A percentile compares a stretch with the other conserved stretches of the same genome.
These are phyloP conservation scores for Actinemys pallida DNA, from an alignment of 2,113 vertebrate species.

Conservation along the genomic window DNA sequence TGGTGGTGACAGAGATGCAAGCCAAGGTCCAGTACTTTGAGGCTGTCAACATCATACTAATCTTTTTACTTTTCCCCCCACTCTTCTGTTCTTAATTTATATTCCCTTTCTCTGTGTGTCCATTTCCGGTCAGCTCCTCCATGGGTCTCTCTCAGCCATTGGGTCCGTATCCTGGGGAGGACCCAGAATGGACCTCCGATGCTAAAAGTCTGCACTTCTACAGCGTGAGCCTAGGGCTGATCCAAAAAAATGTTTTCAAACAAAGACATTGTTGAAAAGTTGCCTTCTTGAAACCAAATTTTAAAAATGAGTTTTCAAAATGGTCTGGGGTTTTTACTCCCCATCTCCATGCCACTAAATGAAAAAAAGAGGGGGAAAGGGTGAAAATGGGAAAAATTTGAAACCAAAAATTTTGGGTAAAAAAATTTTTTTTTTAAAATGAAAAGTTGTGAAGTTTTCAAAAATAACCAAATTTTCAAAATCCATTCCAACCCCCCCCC, in stretches of 20 bases:
- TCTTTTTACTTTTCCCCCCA: not conserved
- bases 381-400: not conserved
- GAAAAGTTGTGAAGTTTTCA: not conserved
- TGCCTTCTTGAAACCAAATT: not conserved
- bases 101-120: fast-evolving
- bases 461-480: not conserved
- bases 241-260: not conserved
- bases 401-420: not conserved
- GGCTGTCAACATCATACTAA: fast-evolving
- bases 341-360: not conserved
- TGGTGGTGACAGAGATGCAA: not conserved
- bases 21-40: fast-evolving
- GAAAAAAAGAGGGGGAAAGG: not conserved
- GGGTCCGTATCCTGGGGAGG: not conserved
- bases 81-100: not conserved
- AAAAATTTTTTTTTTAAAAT: not conserved
- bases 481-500: not conserved
- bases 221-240: not conserved
- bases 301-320: not conserved
- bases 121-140: not conserved
- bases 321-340: not conserved
- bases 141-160: not conserved
- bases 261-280: not conserved
- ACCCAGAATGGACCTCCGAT: not conserved
- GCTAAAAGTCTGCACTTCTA: not conserved